phyloP scores from a whole-genome alignment of 2,113 vertebrate genomes.

The Hippocampus abdominalis region DNA sequence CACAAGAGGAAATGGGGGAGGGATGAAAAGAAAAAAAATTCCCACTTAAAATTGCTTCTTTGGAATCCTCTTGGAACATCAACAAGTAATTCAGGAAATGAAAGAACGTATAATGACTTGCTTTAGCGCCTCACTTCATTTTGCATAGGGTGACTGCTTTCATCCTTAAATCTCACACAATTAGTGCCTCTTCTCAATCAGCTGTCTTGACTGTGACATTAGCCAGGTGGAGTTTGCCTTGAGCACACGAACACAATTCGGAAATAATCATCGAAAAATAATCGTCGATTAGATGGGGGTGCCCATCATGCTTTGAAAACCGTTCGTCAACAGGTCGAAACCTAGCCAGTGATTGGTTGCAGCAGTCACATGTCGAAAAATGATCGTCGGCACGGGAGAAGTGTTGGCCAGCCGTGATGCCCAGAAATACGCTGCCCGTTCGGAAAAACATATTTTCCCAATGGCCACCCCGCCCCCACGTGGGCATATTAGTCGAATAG shows the following conservation, averaged over 20 bases:
- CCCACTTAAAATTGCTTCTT: slow-evolving; percentile 59
- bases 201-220: slow-evolving; percentile 64
- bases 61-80: slow-evolving; percentile 51
- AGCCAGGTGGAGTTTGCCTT: slow-evolving; percentile 63
- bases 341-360: no score
- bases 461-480: no score
- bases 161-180: slow-evolving; percentile 69
- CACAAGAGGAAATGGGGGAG: slow-evolving; percentile 50
- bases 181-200: slow-evolving; percentile 57
- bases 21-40: slow-evolving; percentile 28
- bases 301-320: no score
- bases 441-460: no score
- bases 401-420: no score
- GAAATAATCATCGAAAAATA: no score
- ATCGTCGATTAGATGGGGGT: no score
- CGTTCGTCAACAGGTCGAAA: no score
- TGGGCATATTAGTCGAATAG: no score
- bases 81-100: slow-evolving; percentile 57
- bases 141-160: slow-evolving; percentile 43
- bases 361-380: no score
- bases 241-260: slow-evolving; percentile 39
- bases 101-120: slow-evolving; percentile 47
- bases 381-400: no score
- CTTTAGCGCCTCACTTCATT: slow-evolving; percentile 52
- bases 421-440: no score